Percentiles rank a stretch among this genome's conserved stretches.
phyloP scores from a whole-genome alignment of 2,888 invertebrate genomes.

The Apamea sordens region DNA sequence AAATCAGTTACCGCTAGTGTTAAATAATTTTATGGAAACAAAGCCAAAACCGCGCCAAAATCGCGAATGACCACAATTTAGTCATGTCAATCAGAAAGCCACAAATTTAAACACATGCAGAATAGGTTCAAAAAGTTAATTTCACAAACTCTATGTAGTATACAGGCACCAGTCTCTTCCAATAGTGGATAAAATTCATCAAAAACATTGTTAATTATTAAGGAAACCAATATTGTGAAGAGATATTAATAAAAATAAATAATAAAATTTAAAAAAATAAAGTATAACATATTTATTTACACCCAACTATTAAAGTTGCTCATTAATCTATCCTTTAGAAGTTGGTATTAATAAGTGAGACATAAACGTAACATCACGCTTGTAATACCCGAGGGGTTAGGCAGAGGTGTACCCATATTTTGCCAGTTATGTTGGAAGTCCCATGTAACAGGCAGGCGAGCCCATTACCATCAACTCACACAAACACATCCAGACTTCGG shows the following conservation, averaged over 20 bases:
- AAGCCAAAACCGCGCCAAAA: neutral
- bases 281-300: neutral
- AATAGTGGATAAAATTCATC: too few species aligned
- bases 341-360: neutral
- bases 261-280: too few species aligned
- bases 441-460: neutral
- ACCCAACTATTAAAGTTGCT: neutral
- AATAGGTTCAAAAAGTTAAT: neutral
- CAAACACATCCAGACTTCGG: neutral
- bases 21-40: neutral
- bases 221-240: too few species aligned
- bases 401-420: neutral
- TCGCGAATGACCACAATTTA: slow-evolving; percentile 16
- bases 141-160: neutral
- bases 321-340: neutral
- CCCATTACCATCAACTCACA: neutral
- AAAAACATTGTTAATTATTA: too few species aligned
- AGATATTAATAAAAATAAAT: too few species aligned
- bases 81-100: slow-evolving; percentile 31
- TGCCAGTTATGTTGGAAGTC: neutral
- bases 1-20: neutral
- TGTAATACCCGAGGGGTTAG: neutral
- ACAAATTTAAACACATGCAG: slow-evolving; percentile 9
- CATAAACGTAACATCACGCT: neutral
- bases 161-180: too few species aligned